Evolutionary conservation across 2,797 vertebrate species (phyloP), one percentile per base, ranked within the genome.

Genomic region (Mormyrus hasselquistii): DNA sequence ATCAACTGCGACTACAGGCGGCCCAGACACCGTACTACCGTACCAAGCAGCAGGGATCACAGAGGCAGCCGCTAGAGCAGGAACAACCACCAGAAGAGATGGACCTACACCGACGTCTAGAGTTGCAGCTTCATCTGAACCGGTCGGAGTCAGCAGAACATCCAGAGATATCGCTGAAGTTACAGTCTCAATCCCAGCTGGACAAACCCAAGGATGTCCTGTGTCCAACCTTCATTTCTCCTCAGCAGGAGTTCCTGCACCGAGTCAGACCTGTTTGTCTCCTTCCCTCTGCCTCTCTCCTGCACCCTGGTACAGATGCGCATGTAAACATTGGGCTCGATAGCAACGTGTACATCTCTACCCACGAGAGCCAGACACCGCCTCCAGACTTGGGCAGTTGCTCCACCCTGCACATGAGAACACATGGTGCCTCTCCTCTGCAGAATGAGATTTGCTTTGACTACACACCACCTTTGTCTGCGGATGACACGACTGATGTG

Each of bases 51-150:
- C 84, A 57, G 19, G 12, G 65, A 3, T 47, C 69, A n/a, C 82
- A 12, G 69, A 1, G 25, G 49, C 41, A n/a, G 53, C 19, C 12
- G 4, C 4, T 22, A 53, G 44, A 49, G 8, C 59, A 87, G 19
- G 47, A 55, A 57, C 52, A 12, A 7, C 52, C 14, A 3, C 34
- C 7, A 3, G 9, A 59, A 7, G 88, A 89, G 49, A 85, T 88
- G 22, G 88, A 90, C 41, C 87, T 93, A 49, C 89, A 91, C 38
- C 19, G 90, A 25, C 65, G 92, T 10, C 88, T 93, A 55, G 87
- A 91, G 88, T 87, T 85, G 41, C 90, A 92, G 73, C 91, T 92
- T 49, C 88, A 76, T 16, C 16, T 92, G 29, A 41, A 65, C 16
- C 89, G 69, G 16, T 57, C 86, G 2, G 55, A 69, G 4, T 16